Percentiles rank a stretch among this genome's conserved stretches.
These are phyloP conservation scores for Brachynemurus nebulosus DNA, from an alignment of 2,888 invertebrate genomes.

Conservation along the genomic window DNA sequence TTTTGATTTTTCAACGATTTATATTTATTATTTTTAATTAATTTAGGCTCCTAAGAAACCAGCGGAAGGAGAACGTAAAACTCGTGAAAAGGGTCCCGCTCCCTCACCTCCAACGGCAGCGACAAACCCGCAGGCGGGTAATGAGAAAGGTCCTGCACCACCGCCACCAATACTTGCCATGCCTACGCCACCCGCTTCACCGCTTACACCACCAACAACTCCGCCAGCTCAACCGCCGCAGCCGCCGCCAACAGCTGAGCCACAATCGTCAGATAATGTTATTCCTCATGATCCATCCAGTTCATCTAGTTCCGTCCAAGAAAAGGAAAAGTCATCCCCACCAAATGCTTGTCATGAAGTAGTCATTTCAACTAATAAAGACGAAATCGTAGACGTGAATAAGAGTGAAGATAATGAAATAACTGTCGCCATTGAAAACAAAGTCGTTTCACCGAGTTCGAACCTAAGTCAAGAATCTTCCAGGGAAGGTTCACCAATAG, in stretches of 20 bases:
- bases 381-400: not conserved
- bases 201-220: constrained; percentile 28
- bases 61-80: constrained; percentile 38
- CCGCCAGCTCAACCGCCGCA: constrained; percentile 26
- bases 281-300: constrained; percentile 5
- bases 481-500: not conserved
- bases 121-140: constrained; percentile 20
- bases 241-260: constrained; percentile 17
- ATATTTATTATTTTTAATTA: no score
- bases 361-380: not conserved
- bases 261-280: constrained; percentile 18
- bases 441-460: not conserved
- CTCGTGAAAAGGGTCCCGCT: constrained; percentile 66
- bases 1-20: no score
- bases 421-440: constrained; percentile 1
- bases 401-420: not conserved
- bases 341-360: constrained; percentile 2
- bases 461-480: not conserved
- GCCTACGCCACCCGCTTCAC: constrained; percentile 28
- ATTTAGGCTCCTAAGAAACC: constrained; percentile 52
- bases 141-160: constrained; percentile 19
- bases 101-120: constrained; percentile 42
- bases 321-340: not conserved
- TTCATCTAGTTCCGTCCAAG: not conserved
- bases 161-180: constrained; percentile 20